Evolutionary conservation across 1,140 invertebrate species (phyloP), one percentile per base, ranked within the genome.

Genomic region (Drosophila virilis): DNA sequence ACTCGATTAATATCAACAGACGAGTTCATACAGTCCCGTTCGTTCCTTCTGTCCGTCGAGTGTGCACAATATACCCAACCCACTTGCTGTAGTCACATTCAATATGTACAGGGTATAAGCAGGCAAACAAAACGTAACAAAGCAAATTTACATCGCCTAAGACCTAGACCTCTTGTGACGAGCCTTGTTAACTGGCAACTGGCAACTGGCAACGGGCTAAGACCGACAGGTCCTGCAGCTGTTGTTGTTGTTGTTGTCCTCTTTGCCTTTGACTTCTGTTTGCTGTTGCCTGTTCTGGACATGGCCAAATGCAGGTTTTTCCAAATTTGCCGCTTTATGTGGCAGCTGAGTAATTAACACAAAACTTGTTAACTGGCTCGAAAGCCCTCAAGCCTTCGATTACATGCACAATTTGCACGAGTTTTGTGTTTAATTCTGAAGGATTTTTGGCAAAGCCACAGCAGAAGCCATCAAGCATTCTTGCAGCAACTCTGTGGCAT

Each of bases 341-440:
- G 62, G 46, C 64, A 52, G 64, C 55, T 54, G 64, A 38, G 70
- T 55, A 73, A 60, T 68, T 60, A 68, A 54, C 65, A 64, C 45
- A 70, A 28, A 74, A 64, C 51, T 70, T 62, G 72, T 52, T 62
- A 70, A 64, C 67, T 64, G 50, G 40, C 15, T 22, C 10, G n/a
- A 17, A 35, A 32, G 46, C 17, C 46, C 55, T 55, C 8, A 13
- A 51, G 50, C 51, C 22, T 58, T 50, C 37, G 55, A 75, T 75
- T 64, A 71, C 45, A 75, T 65, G 67, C 67, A 65, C 67, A 71
- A 65, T 75, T 75, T 52, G 40, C 48, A 52, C 43, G 38, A 59
- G 40, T 75, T 65, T 65, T 46, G 45, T 51, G 42, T 37, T 46
- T 32, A 66, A 38, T 60, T 61, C 43, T 61, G 37, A 32, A 12